Percentiles rank a stretch among this genome's conserved stretches.
Conservation (phyloP, 1,140 invertebrate species). For the Aphidius ervi region DNA sequence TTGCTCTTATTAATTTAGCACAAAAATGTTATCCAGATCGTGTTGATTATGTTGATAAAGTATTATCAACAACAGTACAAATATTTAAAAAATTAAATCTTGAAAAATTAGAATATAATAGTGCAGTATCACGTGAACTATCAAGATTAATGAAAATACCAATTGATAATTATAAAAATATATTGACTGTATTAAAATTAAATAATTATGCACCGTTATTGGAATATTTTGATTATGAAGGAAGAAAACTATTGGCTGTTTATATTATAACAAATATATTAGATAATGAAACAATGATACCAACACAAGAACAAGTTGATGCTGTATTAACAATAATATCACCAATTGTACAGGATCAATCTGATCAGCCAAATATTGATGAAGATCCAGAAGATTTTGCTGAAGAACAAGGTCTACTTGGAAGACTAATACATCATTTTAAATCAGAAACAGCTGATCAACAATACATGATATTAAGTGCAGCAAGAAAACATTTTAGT, state of each 20-base stretch:
- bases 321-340: slow-evolving; percentile 74
- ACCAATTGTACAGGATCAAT: slow-evolving; percentile 84
- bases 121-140: slow-evolving; percentile 85
- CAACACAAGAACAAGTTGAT: slow-evolving; percentile 83
- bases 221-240: slow-evolving; percentile 85
- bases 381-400: slow-evolving; percentile 93
- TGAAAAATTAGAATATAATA: slow-evolving; percentile 74
- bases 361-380: slow-evolving; percentile 63
- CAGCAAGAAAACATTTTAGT: slow-evolving; percentile 86
- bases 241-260: slow-evolving; percentile 79
- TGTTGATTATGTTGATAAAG: slow-evolving; percentile 93
- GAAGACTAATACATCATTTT: slow-evolving; percentile 85
- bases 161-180: slow-evolving; percentile 90
- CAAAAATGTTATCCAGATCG: slow-evolving; percentile 94
- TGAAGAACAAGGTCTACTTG: slow-evolving; percentile 92
- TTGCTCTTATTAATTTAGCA: slow-evolving; percentile 90
- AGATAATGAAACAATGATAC: slow-evolving; percentile 83
- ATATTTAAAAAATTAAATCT: slow-evolving; percentile 77
- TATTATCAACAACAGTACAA: slow-evolving; percentile 84
- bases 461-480: slow-evolving; percentile 86
- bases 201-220: slow-evolving; percentile 82
- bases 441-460: slow-evolving; percentile 82
- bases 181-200: slow-evolving; percentile 79
- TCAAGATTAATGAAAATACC: slow-evolving; percentile 91
- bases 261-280: slow-evolving; percentile 86